Evolutionary conservation across 2,797 vertebrate species (phyloP).

Genomic region (Enteromius argenteus): DNA sequence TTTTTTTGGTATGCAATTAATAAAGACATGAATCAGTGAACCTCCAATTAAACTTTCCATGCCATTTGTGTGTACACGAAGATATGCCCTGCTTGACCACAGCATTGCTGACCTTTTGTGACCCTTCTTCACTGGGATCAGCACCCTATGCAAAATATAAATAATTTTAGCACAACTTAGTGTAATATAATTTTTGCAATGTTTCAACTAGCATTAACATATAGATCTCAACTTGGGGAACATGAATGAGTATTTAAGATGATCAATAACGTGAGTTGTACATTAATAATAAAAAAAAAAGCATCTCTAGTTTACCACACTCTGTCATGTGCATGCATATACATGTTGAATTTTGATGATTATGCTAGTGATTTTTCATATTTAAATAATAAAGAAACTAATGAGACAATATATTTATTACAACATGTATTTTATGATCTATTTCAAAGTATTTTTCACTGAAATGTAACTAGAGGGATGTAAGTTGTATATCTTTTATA

Average conservation of each 20-base stretch:
- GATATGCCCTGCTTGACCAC: neutral
- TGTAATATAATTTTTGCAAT: neutral
- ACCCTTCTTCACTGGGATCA: constrained; percentile 10
- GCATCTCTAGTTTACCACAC: neutral
- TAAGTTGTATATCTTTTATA: neutral
- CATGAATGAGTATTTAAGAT: neutral
- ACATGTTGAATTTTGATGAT: neutral
- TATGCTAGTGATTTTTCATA: neutral
- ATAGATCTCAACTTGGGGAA: neutral
- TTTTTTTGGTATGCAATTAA: neutral
- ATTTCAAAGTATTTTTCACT: neutral
- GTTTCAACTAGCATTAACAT: neutral
- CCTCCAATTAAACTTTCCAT: neutral
- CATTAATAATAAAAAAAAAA: neutral
- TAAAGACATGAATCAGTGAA: neutral
- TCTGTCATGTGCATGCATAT: neutral
- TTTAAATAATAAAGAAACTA: neutral
- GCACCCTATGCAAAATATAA: neutral
- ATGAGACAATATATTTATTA: neutral
- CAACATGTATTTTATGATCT: neutral
- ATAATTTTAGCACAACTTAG: neutral
- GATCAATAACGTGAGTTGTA: neutral
- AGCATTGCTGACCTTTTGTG: constrained; percentile 37
- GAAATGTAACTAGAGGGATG: neutral
- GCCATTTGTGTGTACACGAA: neutral